Evolutionary conservation across 2,113 vertebrate species (phyloP).

Genomic region (Globicephala melas): DNA sequence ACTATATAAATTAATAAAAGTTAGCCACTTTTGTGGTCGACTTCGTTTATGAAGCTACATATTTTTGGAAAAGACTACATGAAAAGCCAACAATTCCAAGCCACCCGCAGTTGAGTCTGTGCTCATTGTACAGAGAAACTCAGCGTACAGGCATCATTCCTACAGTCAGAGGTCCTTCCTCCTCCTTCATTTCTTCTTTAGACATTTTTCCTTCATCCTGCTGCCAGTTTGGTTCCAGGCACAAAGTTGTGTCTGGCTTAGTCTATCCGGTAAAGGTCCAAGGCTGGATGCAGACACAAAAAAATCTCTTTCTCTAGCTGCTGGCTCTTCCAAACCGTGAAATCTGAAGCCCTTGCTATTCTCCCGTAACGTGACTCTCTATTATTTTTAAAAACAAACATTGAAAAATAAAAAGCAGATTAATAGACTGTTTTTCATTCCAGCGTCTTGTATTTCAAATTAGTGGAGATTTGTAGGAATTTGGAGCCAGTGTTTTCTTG

Average conservation of each 20-base stretch:
- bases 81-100: not conserved
- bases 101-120: not conserved
- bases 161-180: not conserved
- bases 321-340: not conserved
- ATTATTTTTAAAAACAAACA: not conserved
- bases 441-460: not conserved
- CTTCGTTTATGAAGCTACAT: not conserved
- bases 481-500: not conserved
- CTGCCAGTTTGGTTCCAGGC: not conserved
- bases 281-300: not conserved
- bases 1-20: not conserved
- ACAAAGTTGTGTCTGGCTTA: not conserved
- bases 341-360: not conserved
- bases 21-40: not conserved
- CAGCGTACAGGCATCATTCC: fast-evolving
- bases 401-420: not conserved
- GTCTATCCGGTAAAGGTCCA: not conserved
- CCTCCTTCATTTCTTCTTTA: not conserved
- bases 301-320: not conserved
- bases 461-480: not conserved
- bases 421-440: not conserved
- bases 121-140: not conserved
- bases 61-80: not conserved
- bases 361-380: not conserved
- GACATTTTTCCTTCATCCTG: not conserved